phyloP scores from a whole-genome alignment of 1,140 invertebrate genomes.

The Monochamus saltuarius region DNA sequence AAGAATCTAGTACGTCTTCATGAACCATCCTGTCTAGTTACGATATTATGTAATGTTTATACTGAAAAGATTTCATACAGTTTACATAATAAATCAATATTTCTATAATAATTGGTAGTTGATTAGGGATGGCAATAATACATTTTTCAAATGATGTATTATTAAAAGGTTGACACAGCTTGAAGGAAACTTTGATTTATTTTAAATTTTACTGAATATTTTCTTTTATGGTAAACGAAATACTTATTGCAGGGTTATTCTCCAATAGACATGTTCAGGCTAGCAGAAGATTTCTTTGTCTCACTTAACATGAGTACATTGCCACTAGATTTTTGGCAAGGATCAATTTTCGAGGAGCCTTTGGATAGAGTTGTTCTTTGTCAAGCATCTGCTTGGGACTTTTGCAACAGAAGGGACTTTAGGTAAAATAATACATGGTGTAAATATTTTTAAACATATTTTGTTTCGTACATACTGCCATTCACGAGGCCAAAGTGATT shows the following conservation, averaged over 20 bases:
- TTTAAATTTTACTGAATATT: background rate
- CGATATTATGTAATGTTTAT: too few species aligned
- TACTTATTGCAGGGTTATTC: constrained; percentile 70
- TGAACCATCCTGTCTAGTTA: too few species aligned
- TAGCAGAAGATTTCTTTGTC: constrained; percentile 82
- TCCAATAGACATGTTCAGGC: constrained; percentile 73
- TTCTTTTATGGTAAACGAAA: background rate
- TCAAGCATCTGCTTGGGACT: constrained; percentile 91
- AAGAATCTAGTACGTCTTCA: too few species aligned
- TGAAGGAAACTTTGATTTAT: constrained; percentile 10
- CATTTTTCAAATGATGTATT: too few species aligned
- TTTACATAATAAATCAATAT: too few species aligned
- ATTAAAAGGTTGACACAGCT: too few species aligned
- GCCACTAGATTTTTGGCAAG: constrained; percentile 79
- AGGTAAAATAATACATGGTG: constrained; percentile 54
- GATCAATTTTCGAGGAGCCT: constrained; percentile 75
- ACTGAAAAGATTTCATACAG: too few species aligned
- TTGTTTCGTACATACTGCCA: too few species aligned
- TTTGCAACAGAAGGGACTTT: constrained; percentile 84
- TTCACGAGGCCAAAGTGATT: too few species aligned
- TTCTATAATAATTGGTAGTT: too few species aligned
- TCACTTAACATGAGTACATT: constrained; percentile 82
- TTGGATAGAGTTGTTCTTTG: constrained; percentile 73
- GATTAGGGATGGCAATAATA: too few species aligned
- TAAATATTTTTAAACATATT: too few species aligned